Conservation (phyloP, 2,888 invertebrate species). For the Carabus problematicus region DNA sequence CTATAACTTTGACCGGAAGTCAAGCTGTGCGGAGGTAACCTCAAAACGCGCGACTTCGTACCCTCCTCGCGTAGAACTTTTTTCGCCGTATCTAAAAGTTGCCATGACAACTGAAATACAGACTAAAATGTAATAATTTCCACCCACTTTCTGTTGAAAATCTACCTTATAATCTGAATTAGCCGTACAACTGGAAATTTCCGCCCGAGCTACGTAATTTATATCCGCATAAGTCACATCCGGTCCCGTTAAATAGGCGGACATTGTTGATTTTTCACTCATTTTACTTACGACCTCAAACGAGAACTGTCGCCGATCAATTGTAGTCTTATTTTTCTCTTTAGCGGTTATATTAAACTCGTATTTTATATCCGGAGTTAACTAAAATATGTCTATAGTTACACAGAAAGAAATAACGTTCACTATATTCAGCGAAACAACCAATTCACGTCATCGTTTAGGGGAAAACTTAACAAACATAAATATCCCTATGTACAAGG, state of each 20-base stretch:
- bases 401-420: not conserved
- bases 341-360: slow-evolving; percentile 31
- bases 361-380: slow-evolving; percentile 27
- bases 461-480: no score
- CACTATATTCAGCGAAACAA: no score
- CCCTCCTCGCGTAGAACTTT: slow-evolving; percentile 16
- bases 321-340: slow-evolving; percentile 22
- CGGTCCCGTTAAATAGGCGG: slow-evolving; percentile 31
- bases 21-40: slow-evolving; percentile 19
- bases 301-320: slow-evolving; percentile 13
- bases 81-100: slow-evolving; percentile 27
- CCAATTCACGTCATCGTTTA: no score
- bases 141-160: not conserved
- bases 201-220: slow-evolving; percentile 41
- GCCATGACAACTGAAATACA: slow-evolving; percentile 28
- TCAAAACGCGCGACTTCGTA: slow-evolving; percentile 21
- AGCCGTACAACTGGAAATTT: slow-evolving; percentile 26
- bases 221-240: slow-evolving; percentile 45
- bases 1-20: slow-evolving; percentile 16
- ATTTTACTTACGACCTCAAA: slow-evolving; percentile 21
- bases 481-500: no score
- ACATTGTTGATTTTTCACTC: slow-evolving; percentile 17
- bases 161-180: slow-evolving; percentile 43
- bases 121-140: not conserved
- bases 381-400: slow-evolving; percentile 17